Evolutionary conservation across 1,140 invertebrate species (phyloP).

Genomic region (Drosophila lini): DNA sequence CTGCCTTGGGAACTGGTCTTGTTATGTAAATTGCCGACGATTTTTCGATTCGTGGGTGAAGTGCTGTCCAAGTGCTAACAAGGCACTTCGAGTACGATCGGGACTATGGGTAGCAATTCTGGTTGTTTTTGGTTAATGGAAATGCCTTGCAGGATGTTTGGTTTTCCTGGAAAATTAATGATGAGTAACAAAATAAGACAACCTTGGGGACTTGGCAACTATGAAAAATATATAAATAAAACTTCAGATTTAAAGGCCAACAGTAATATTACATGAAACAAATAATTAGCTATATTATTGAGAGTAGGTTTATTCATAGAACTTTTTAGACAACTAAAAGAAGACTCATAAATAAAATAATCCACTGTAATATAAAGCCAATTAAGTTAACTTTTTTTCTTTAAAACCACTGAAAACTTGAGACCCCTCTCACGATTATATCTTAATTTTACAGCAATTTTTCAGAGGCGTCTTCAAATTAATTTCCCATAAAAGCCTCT

Average conservation of each 20-base stretch:
- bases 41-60: constrained; percentile 65
- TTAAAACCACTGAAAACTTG: neutral
- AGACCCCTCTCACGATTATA: constrained; percentile 55
- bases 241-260: neutral
- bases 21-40: constrained; percentile 73
- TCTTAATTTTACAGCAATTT: constrained; percentile 64
- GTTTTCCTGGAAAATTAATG: constrained; percentile 39
- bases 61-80: constrained; percentile 73
- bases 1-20: constrained; percentile 78
- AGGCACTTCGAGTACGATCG: constrained; percentile 47
- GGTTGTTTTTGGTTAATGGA: constrained; percentile 9
- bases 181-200: constrained; percentile 11
- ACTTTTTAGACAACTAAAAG: neutral
- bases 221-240: neutral
- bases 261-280: neutral
- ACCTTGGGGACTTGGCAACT: neutral
- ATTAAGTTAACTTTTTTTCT: neutral
- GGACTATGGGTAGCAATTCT: constrained; percentile 33
- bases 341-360: constrained; percentile 46
- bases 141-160: constrained; percentile 39
- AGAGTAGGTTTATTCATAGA: neutral
- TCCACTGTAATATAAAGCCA: neutral
- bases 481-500: constrained; percentile 73
- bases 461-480: constrained; percentile 65
- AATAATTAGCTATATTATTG: neutral